Evolutionary conservation across 2,888 invertebrate species (phyloP).

Genomic region (Argynnis bischoffii): DNA sequence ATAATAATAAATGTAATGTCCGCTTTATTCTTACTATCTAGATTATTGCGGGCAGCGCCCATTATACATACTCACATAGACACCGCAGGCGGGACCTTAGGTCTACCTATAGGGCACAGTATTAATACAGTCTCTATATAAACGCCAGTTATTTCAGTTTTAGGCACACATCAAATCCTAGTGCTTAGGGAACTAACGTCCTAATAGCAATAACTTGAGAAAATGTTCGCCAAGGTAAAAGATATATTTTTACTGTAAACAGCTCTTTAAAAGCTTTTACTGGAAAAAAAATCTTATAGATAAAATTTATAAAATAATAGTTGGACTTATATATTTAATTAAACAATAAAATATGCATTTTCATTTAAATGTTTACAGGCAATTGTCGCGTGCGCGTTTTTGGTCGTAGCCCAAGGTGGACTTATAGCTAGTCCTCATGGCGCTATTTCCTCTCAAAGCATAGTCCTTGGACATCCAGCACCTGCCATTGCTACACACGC

Average conservation of each 20-base stretch:
- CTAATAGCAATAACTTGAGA: conserved; percentile 59
- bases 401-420: conserved; percentile 75
- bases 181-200: conserved; percentile 64
- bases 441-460: conserved; percentile 69
- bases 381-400: conserved; percentile 59
- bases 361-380: conserved; percentile 50
- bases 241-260: conserved; percentile 41
- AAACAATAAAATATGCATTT: neutral
- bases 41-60: conserved; percentile 67
- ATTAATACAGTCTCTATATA: conserved; percentile 68
- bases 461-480: conserved; percentile 65
- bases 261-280: conserved; percentile 1
- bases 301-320: neutral
- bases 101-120: conserved; percentile 67
- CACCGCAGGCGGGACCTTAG: conserved; percentile 57
- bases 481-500: conserved; percentile 59
- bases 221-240: conserved; percentile 77
- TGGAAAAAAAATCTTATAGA: neutral
- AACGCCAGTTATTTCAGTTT: conserved; percentile 70
- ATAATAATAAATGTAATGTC: conserved; percentile 46
- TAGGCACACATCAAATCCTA: conserved; percentile 75
- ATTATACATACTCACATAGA: conserved; percentile 56
- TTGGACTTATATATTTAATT: neutral
- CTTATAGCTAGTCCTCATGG: conserved; percentile 71
- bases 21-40: conserved; percentile 52